phyloP scores from a whole-genome alignment of 53 echinoderm and acorn worm species.

The Mesocentrotus franciscanus region DNA sequence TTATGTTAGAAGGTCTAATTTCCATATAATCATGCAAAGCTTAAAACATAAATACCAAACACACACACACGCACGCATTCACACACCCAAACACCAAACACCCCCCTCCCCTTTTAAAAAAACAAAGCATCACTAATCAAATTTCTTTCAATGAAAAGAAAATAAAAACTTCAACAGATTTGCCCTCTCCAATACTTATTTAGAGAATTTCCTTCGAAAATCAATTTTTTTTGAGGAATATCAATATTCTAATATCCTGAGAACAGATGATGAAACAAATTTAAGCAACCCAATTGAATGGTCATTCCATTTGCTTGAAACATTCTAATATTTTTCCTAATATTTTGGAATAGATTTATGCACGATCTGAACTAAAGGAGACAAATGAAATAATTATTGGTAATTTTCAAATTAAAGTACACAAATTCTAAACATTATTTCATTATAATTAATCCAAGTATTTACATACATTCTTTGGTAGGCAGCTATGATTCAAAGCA shows the following conservation, averaged over 20 bases:
- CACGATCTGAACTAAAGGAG: neutral
- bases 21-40: neutral
- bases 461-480: slow-evolving; percentile 32
- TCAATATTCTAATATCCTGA: neutral
- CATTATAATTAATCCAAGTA: neutral
- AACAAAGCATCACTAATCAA: neutral
- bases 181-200: neutral
- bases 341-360: neutral
- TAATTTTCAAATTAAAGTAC: neutral
- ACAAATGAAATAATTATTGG: neutral
- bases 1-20: neutral
- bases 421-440: neutral
- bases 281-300: neutral
- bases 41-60: slow-evolving; percentile 6
- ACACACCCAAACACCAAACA: neutral
- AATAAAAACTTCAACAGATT: neutral
- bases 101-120: neutral
- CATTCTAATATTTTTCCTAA: neutral
- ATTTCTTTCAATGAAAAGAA: neutral
- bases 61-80: neutral
- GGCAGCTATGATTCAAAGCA: neutral
- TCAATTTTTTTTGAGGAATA: neutral
- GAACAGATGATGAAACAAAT: neutral
- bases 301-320: neutral
- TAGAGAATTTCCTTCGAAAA: neutral